Base-by-base conservation (phyloP, 2,113 vertebrate genomes). In the Ptilorrhoa leucosticta region DNA sequence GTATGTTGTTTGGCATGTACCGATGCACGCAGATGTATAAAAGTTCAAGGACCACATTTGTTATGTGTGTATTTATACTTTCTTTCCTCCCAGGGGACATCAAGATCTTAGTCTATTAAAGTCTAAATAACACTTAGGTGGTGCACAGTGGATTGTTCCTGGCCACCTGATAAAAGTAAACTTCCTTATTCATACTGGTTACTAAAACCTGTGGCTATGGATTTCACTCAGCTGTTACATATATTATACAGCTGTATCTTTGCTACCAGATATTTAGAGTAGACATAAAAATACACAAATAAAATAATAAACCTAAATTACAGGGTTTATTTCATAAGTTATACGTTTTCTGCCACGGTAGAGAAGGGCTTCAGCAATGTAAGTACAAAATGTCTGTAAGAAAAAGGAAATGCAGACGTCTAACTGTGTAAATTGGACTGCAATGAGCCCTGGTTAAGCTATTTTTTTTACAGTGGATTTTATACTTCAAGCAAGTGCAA, bases 31-130 rank as follows among this genome's bases (percentile, higher is more conserved):
- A 57, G 87, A 85, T 19, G 53, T 71, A 83, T 72, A 90, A 90
- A 91, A 93, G 89, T 96, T 95, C 95, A 96, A 91, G 93, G 91
- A 90, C 75, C 22, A 37, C 23, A 65, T 93, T 91, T 88, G 70
- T 86, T 96, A 70, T n/a, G 75, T 10, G 22, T 66, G 78, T 83
- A 93, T 93, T 94, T 95, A 87, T 94, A 88, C 68, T 78, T 83
- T 88, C 58, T 83, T 94, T 95, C 84, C 89, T 89, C 93, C 58
- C 91, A 72, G 21, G 39, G 42, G 81, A 95, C 73, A 69, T 31
- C 54, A 77, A 83, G 75, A 77, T 87, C 35, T 83, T 91, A 95
- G 95, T 91, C 91, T 89, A 61, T 35, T 91, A 80, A 95, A 93
- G 56, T 82, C 73, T 78, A 72, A 90, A 44, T 84, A 89, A 91